Percentiles rank a stretch among this genome's conserved stretches.
Evolutionary conservation across 2,113 vertebrate species (phyloP).

Genomic region (Lophochroa leadbeateri): DNA sequence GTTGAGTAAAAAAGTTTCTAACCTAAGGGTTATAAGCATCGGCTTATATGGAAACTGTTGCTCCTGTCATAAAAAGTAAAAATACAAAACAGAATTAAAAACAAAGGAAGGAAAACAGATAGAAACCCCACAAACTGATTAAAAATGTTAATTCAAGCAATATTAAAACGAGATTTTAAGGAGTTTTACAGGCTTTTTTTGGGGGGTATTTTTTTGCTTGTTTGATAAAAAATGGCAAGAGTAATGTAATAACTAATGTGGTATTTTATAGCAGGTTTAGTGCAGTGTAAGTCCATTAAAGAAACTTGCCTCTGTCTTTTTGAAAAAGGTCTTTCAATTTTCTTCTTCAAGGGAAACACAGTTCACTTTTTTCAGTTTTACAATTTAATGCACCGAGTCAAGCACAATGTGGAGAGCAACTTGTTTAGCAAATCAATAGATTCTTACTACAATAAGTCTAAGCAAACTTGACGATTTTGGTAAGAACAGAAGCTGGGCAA

Average conservation of each 20-base stretch:
- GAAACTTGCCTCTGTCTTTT: neutral
- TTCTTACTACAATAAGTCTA: neutral
- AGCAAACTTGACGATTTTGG: neutral
- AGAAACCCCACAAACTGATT: neutral
- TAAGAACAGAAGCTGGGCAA: neutral
- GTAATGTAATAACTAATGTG: neutral
- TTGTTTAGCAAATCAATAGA: neutral
- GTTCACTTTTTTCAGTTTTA: neutral
- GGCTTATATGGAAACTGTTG: neutral
- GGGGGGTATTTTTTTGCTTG: neutral
- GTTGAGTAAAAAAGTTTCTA: neutral
- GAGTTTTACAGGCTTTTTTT: neutral
- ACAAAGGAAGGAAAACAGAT: neutral
- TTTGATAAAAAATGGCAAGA: conserved; percentile 19
- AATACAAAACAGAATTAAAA: neutral
- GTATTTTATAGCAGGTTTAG: conserved; percentile 18
- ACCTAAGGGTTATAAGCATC: neutral
- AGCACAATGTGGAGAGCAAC: neutral
- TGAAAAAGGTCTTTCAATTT: neutral
- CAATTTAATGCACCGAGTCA: neutral
- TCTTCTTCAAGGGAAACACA: neutral
- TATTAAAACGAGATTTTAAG: conserved; percentile 29
- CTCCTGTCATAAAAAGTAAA: neutral
- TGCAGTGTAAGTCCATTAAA: conserved; percentile 9
- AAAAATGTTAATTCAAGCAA: neutral